Evolutionary conservation across 2,113 vertebrate species (phyloP).

Genomic region (Perognathus longimembris): DNA sequence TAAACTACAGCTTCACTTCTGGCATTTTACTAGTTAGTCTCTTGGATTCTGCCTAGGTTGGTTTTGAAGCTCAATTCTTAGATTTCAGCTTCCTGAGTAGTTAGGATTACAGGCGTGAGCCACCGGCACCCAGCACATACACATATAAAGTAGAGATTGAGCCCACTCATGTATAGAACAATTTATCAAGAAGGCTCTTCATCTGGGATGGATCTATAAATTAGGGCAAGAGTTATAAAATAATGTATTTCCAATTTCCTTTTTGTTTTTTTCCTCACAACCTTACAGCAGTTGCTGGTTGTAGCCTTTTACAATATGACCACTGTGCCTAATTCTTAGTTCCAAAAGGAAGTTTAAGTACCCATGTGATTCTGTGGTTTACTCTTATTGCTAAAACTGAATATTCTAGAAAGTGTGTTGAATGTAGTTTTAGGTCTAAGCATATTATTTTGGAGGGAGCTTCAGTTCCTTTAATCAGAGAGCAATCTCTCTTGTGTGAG

Average conservation of each 20-base stretch:
- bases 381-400: constrained; percentile 4
- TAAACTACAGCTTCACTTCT: background rate
- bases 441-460: background rate
- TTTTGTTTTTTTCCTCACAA: background rate
- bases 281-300: background rate
- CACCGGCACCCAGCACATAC: too few relatives aligned
- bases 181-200: constrained; percentile 8
- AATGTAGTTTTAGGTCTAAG: background rate
- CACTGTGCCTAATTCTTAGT: background rate
- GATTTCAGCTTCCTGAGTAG: too few relatives aligned
- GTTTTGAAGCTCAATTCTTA: too few relatives aligned
- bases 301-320: background rate
- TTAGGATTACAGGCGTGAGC: too few relatives aligned
- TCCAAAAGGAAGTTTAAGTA: constrained; percentile 27
- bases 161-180: constrained; percentile 21
- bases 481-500: background rate
- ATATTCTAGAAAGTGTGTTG: background rate
- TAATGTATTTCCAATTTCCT: background rate
- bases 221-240: constrained; percentile 7
- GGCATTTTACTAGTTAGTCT: background rate
- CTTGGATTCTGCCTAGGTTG: too few relatives aligned
- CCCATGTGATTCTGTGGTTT: background rate
- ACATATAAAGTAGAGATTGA: constrained; percentile 44
- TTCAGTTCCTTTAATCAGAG: background rate
- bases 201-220: background rate